Evolutionary conservation across 1,140 invertebrate genomes (phyloP), one percentile per base, ranked within the genome.

Genomic region (Cephus cinctus): DNA sequence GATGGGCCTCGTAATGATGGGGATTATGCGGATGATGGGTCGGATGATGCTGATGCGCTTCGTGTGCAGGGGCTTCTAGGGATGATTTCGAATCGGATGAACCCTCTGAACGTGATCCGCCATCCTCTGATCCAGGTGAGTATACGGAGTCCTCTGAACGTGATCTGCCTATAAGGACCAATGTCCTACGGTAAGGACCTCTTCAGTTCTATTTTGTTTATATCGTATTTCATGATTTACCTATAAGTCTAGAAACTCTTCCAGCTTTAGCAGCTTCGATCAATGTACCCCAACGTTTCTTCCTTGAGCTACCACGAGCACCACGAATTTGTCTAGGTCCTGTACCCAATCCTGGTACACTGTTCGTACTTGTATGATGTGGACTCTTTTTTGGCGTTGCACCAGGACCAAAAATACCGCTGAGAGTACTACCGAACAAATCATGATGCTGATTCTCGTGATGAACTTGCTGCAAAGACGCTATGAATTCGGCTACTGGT

Each of bases 231-330:
- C 25, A 36, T n/a, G 22, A 80, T 52, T 88, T 79, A 55, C 88
- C 87, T 46, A 91, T 87, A 49, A 90, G 79, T 45, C 84, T 80
- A 2, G 85, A 86, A 8, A 89, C 86, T 59, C 85, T 81, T 25
- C 86, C 87, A 32, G 83, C 81, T 64, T 87, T 89, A n/a, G 90
- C 89, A 25, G 89, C 89, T 65, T 92, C 89, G 55, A 92, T 91
- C 18, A 92, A 75, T 15, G 88, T 91, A 31, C 88, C 86, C 81
- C 80, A 79, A 3, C 74, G 67, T 44, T 75, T 71, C 53, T 81
- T 81, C 34, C 67, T 61, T 0, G 69, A 70, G 27, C 65, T 66
- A 9, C 43, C 47, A 39, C 66, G 59, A 21, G 43, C 31, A 34
- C 47, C 63, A 32, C 23, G 65, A 43, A 20, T 31, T 43, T 64